Evolutionary conservation across 1,140 invertebrate species (phyloP), one percentile per base, ranked within the genome.

Genomic region (Micrasema longulum): DNA sequence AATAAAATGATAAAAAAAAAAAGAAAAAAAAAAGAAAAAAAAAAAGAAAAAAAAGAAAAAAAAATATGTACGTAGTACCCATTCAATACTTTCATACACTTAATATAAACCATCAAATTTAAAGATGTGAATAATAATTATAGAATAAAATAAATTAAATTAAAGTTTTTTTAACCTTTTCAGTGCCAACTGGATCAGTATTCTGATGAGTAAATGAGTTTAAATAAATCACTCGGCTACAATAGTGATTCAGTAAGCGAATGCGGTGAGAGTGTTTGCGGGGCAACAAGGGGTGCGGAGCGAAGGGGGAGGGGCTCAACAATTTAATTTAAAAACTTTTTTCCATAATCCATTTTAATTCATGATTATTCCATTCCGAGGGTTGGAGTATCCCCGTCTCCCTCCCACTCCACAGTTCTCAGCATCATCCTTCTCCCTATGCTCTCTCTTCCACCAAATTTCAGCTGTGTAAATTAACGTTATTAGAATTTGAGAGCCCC

Each of bases 311-410:
- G 11, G 12, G 50, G 50, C 22, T 11, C 2, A 60, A 60, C 35
- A 62, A 69, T 69, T 69, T 69, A 69, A 69, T 69, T 69, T 69
- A 69, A 69, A 69, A 69, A 69, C 53, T 69, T 69, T 69, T 69
- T 69, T 69, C 68, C 68, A 69, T 69, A 69, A 69, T 69, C 68
- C 68, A 69, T 69, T 69, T 69, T 69, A 55, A 60, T 69, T 69
- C 55, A 45, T 62, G 68, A 69, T 69, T 69, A 69, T 69, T 69
- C 68, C 68, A 26, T 50, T 20, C 55, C 26, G 55, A 43, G 36
- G 48, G 48, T 52, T 68, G 38, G 22, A 41, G 50, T 57, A 35
- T 47, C 26, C 16, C 48, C 22, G 9, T 36, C 65, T 68, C 35
- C 38, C 50, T 55, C 12, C 20, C 45, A 23, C 50, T 43, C 47